Evolutionary conservation across 2,113 vertebrate species (phyloP), one percentile per base, ranked within the genome.

Genomic region (Oenanthe melanoleuca): DNA sequence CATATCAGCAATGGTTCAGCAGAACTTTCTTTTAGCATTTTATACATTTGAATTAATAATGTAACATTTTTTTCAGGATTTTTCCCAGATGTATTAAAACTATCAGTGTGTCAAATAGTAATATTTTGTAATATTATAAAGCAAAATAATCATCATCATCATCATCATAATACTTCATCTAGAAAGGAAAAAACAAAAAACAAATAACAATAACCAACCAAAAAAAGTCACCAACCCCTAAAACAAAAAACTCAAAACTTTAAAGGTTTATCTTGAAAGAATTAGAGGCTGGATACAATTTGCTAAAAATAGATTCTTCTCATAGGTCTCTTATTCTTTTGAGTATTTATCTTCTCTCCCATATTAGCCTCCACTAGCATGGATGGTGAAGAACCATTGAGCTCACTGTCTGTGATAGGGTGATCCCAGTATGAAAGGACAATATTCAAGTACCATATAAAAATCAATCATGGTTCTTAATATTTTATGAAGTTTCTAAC

Each of bases 381-480:
- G 44, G 38, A 21, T 26, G 38, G 11, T 31, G 34, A 66, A 71
- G 33, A 66, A 50, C 12, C 29, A 50, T 20, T 73, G 71, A 34
- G 14, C 25, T 37, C 26, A 34, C 23, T 74, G 19, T n/a, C 11
- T 47, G 6, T 0, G 1, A 11, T 23, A 33, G 4, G 11, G 16
- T n/a, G 28, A 69, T 70, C 28, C 14, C 28, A 86, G 44, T 4
- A 61, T 23, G 4, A 34, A 71, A 37, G 37, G 18, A 47, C 25
- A 38, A 33, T 61, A n/a, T 70, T 78, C 31, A 69, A 74, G 44
- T 10, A 34, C 19, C 6, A 3, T 45, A 45, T n/a, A 55, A 70
- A 66, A 45, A 65, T n/a, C 1, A 4, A 85, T 5, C 22, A 49
- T 26, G 16, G 56, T 44, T 33, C 16, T 34, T 78, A 42, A 13